Evolutionary conservation across 92 coral and sea anemone species (phyloP).

Genomic region (Bergia puertoricense): DNA sequence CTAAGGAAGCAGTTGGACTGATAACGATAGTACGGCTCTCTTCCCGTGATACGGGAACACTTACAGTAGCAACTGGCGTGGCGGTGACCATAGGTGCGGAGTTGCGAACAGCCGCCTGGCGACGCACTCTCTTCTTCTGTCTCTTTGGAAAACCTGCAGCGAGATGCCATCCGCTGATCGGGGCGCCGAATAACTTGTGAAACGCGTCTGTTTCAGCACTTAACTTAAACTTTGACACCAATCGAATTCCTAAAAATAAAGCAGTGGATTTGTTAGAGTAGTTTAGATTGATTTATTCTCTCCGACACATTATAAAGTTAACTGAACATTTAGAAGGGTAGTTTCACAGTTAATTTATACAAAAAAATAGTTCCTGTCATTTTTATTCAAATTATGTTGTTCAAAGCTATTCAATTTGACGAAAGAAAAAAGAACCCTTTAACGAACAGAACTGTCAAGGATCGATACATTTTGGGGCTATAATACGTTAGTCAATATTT

Average conservation of each 20-base stretch:
- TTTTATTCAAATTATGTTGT: too few species aligned
- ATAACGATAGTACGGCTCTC: conserved; percentile 14
- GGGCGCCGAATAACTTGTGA: conserved; percentile 58
- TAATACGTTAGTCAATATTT: too few species aligned
- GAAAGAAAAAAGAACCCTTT: too few species aligned
- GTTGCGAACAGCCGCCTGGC: conserved; percentile 54
- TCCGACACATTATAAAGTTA: too few species aligned
- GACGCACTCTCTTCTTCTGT: conserved; percentile 79
- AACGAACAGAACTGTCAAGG: too few species aligned
- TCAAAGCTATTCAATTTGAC: too few species aligned
- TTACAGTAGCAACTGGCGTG: conserved; percentile 29
- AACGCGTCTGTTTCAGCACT: conserved; percentile 86
- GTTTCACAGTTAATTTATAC: too few species aligned
- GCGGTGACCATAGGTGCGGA: conserved; percentile 57
- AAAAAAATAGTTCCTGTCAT: too few species aligned
- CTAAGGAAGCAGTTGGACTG: background rate
- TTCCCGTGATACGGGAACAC: conserved; percentile 20
- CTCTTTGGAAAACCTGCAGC: conserved; percentile 78
- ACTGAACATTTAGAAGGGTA: too few species aligned
- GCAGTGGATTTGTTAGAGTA: background rate
- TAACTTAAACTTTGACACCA: conserved; percentile 79
- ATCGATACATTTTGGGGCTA: too few species aligned
- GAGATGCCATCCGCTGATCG: conserved; percentile 95
- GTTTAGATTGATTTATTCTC: background rate
- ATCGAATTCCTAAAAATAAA: conserved; percentile 59